These are phyloP conservation scores for Anas georgica DNA, from an alignment of 2,797 vertebrate species.

Conservation along the genomic window DNA sequence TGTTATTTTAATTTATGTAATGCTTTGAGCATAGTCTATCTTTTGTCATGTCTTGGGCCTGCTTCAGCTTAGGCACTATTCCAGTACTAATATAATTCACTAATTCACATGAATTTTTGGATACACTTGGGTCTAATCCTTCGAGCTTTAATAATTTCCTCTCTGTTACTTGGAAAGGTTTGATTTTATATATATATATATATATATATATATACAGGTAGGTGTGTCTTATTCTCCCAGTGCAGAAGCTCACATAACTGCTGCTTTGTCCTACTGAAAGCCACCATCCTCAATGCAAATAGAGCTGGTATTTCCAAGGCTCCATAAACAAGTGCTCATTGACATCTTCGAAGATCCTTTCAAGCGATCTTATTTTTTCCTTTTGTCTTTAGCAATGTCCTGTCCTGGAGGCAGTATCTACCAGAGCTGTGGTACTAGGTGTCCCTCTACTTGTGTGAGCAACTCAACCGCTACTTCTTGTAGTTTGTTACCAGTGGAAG, in stretches of 20 bases:
- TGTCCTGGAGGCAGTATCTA: conserved; percentile 85
- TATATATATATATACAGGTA: background rate
- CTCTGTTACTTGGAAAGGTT: background rate
- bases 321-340: background rate
- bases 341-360: background rate
- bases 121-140: background rate
- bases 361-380: background rate
- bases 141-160: background rate
- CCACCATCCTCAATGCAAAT: background rate
- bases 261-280: background rate
- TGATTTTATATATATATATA: background rate
- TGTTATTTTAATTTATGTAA: background rate
- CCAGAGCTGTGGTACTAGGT: conserved; percentile 80
- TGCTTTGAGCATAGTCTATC: background rate
- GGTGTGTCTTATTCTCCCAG: background rate
- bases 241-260: too few relatives aligned
- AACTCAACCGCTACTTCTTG: conserved; percentile 71
- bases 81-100: background rate
- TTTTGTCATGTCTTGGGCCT: background rate
- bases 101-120: background rate
- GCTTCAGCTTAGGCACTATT: background rate
- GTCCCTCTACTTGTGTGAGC: conserved; percentile 83
- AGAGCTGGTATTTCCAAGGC: background rate
- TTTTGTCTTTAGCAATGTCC: conserved; percentile 80
- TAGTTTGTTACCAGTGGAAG: conserved; percentile 82